phyloP scores from a whole-genome alignment of 1,140 invertebrate species.

The Plutomurus gul region DNA sequence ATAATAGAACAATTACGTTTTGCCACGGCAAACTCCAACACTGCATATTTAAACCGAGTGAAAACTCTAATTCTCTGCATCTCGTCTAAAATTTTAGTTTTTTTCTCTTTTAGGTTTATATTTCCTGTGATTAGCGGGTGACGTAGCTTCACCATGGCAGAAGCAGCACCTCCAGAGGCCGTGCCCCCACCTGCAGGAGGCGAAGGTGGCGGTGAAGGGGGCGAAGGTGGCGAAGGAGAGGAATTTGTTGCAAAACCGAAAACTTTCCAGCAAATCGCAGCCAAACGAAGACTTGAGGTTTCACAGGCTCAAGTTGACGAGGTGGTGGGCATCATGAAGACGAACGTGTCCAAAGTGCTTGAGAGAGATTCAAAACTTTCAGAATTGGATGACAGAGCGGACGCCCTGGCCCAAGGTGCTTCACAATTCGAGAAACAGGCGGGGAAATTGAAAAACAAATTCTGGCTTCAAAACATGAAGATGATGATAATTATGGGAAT shows the following conservation, averaged over 20 bases:
- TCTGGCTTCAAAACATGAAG: conserved; percentile 70
- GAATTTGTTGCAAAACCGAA: neutral
- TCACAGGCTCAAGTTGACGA: conserved; percentile 55
- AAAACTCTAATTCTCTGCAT: no score
- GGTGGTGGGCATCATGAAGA: conserved; percentile 92
- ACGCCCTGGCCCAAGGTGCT: conserved; percentile 67
- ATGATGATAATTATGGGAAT: conserved; percentile 4
- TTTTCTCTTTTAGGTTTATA: no score
- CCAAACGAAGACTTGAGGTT: neutral
- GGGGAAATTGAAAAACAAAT: conserved; percentile 69
- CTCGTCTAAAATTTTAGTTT: no score
- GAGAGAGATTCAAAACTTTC: conserved; percentile 95
- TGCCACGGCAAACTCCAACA: no score
- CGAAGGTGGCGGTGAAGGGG: neutral
- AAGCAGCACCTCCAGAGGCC: no score
- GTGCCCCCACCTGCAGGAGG: no score
- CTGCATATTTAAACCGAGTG: no score
- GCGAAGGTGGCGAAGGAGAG: neutral
- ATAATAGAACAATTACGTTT: no score
- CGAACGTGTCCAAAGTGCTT: conserved; percentile 94
- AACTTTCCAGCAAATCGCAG: conserved; percentile 21
- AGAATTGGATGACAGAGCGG: conserved; percentile 91
- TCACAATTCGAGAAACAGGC: conserved; percentile 71
- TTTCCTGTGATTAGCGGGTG: no score
- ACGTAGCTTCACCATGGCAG: no score